A percentile compares a stretch with the other conserved stretches of the same genome.
These are phyloP conservation scores for Drosophila kurseongensis DNA, from an alignment of 1,140 invertebrate species.

Conservation along the genomic window DNA sequence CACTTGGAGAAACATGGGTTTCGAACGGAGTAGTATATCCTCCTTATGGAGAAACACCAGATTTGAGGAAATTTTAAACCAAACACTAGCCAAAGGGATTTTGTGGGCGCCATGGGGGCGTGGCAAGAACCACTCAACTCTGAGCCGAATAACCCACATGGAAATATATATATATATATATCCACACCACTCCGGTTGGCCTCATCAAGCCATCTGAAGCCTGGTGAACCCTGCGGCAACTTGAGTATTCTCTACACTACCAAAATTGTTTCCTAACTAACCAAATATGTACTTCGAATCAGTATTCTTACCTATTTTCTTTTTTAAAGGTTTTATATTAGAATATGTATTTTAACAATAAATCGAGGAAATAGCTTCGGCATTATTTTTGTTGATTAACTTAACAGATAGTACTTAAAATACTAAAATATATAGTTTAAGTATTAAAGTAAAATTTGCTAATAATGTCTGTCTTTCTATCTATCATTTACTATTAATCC, in stretches of 20 bases:
- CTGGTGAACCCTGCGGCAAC: background rate
- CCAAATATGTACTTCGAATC: no score
- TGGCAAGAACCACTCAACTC: conserved; percentile 28
- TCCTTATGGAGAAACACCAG: background rate
- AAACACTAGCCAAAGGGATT: background rate
- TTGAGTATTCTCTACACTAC: no score
- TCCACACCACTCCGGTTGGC: no score
- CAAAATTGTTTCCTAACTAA: no score
- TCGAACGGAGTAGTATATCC: background rate
- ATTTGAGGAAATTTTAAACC: conserved; percentile 5
- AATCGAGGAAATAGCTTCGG: no score
- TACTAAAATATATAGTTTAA: no score
- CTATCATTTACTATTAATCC: background rate
- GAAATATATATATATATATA: background rate
- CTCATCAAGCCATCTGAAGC: background rate
- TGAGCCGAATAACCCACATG: conserved; percentile 9
- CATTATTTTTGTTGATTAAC: no score
- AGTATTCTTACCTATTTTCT: no score
- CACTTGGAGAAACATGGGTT: background rate
- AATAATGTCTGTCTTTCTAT: background rate
- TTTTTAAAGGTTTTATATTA: no score
- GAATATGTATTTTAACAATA: no score
- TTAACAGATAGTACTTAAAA: no score
- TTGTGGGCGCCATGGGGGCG: background rate
- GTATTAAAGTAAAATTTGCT: no score